Conservation (phyloP, 2,888 invertebrate genomes). For the Halictus ligatus region DNA sequence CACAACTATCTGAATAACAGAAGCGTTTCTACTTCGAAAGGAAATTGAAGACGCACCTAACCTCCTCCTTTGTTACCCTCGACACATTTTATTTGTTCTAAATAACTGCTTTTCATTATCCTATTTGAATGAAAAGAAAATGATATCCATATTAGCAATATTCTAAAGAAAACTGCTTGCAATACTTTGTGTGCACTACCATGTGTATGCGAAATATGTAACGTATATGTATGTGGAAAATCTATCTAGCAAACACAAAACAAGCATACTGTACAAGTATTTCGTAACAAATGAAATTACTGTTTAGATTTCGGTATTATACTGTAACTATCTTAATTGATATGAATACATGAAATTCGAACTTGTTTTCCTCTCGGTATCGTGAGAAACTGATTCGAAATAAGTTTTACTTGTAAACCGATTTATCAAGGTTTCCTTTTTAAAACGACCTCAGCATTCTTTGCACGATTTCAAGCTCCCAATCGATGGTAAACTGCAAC, state of each 20-base stretch:
- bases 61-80: not conserved
- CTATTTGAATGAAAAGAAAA: not conserved
- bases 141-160: no score
- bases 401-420: constrained; percentile 57
- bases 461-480: constrained; percentile 64
- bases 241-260: no score
- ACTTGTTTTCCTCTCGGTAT: constrained; percentile 27
- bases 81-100: not conserved
- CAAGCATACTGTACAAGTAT: not conserved
- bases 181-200: no score
- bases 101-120: not conserved
- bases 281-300: not conserved
- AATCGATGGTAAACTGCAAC: constrained; percentile 51
- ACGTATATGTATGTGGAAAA: no score
- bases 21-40: not conserved
- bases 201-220: no score
- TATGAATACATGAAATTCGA: constrained; percentile 12
- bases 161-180: no score
- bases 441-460: constrained; percentile 55
- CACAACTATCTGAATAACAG: not conserved
- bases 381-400: constrained; percentile 26
- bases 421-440: constrained; percentile 58
- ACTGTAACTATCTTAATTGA: not conserved
- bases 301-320: not conserved
- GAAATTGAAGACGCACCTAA: not conserved